A percentile compares a stretch with the other conserved stretches of the same genome.
These are phyloP conservation scores for Plebejus anna DNA, from an alignment of 2,888 invertebrate genomes.

Conservation along the genomic window DNA sequence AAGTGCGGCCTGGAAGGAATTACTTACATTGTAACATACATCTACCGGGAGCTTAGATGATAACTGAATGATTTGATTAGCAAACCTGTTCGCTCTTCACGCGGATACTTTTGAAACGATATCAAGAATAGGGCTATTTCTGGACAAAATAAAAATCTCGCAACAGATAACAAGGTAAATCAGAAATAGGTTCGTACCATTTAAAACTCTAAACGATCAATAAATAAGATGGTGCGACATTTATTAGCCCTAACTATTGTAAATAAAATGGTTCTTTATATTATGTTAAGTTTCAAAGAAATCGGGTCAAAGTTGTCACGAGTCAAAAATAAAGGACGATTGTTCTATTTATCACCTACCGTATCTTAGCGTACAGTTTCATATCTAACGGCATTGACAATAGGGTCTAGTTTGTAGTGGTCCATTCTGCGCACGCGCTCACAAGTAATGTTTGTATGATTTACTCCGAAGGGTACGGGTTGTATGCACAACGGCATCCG, in stretches of 20 bases:
- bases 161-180: not conserved
- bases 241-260: constrained; percentile 13
- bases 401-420: constrained; percentile 50
- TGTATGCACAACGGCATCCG: constrained; percentile 21
- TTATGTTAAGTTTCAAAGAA: constrained; percentile 27
- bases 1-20: not conserved
- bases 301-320: constrained; percentile 47
- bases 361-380: not conserved
- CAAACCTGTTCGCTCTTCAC: not conserved
- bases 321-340: constrained; percentile 55
- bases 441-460: constrained; percentile 68
- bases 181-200: not conserved
- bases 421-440: constrained; percentile 62
- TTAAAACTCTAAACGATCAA: not conserved
- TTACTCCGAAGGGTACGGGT: constrained; percentile 45
- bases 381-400: not conserved
- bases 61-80: not conserved
- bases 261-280: constrained; percentile 26
- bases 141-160: not conserved
- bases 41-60: not conserved
- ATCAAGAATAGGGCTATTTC: too few species aligned
- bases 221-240: constrained; percentile 4
- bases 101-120: too few species aligned
- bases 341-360: constrained; percentile 56
- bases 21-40: not conserved